Evolutionary conservation across 2,797 vertebrate genomes (phyloP).

Genomic region (Streptopelia turtur): DNA sequence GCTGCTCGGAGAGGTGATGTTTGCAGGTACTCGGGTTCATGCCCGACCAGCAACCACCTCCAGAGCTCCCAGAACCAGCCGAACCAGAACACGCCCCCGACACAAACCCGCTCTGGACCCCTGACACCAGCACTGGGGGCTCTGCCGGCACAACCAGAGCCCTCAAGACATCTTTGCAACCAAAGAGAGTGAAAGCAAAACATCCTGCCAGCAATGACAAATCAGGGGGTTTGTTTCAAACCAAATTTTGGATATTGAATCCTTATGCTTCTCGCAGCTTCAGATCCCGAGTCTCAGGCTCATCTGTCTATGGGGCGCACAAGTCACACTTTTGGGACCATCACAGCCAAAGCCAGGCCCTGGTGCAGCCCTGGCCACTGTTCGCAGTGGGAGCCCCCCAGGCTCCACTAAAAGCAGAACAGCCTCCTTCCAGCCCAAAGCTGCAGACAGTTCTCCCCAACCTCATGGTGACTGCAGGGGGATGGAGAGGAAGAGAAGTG

Average conservation of each 20-base stretch:
- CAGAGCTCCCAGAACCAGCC: background rate
- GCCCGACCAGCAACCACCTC: conserved; percentile 20
- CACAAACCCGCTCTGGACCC: background rate
- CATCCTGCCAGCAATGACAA: background rate
- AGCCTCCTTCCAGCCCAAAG: background rate
- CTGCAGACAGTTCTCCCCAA: background rate
- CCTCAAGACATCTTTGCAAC: background rate
- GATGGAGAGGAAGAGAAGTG: background rate
- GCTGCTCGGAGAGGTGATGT: conserved; percentile 13
- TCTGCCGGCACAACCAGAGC: background rate
- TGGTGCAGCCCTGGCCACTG: background rate
- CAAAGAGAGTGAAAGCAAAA: background rate
- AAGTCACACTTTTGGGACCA: background rate
- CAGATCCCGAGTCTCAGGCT: background rate
- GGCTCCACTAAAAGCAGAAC: background rate
- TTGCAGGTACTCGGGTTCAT: conserved; percentile 21
- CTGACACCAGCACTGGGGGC: fast-evolving
- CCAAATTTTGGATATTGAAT: background rate
- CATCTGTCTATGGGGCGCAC: fast-evolving
- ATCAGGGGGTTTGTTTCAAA: background rate
- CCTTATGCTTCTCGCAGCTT: background rate
- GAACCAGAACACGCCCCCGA: background rate
- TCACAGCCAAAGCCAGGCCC: background rate
- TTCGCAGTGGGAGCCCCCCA: background rate
- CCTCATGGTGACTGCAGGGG: fast-evolving